Evolutionary conservation across 2,888 invertebrate species (phyloP), one percentile per base, ranked within the genome.

Genomic region (Capitulum mitella): DNA sequence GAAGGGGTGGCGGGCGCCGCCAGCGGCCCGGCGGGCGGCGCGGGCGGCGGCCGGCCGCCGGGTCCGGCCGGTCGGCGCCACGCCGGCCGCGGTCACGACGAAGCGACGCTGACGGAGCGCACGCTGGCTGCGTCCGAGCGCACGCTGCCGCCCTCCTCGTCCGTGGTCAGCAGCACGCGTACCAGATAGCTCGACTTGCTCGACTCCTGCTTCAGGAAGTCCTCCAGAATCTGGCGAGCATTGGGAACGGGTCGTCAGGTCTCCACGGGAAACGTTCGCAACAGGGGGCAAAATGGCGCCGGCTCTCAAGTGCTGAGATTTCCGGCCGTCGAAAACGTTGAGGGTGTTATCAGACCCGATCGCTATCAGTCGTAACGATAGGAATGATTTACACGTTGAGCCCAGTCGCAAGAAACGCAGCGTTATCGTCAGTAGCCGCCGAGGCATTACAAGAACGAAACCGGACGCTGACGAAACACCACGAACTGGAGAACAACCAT

Each of bases 141-240:
- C n/a, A 29, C 61, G 26, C 46, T 58, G 61, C 37, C 46, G 26
- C 61, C 37, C 74, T 70, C 64, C 40, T 58, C 46, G 37, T 61
- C 46, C 10, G 32, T 26, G 8, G 78, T 10, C 29, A 46, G 34
- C 37, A 46, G 64, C 40, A 46, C 61, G n/a, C 34, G 46, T 26
- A 58, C 54, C 46, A 48, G 37, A 37, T 78, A 75, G 22, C 46
- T 32, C 19, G 22, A 22, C 37, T 34, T 22, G 26, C 37, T 40
- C 40, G 70, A 29, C 37, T 70, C 70, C 22, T 37, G 37, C 70
- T 70, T 70, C 70, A 70, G 26, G 26, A 70, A 70, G 26, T 70
- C 70, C 40, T 70, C 70, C 37, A 70, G 70, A 22, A 70, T 70
- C 70, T 70, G 70, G 3, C 34, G 37, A 22, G 14, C 8, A 6